A percentile compares a stretch with the other conserved stretches of the same genome.
Conservation (phyloP, 2,797 vertebrate genomes). For the Synaphobranchus kaupii region DNA sequence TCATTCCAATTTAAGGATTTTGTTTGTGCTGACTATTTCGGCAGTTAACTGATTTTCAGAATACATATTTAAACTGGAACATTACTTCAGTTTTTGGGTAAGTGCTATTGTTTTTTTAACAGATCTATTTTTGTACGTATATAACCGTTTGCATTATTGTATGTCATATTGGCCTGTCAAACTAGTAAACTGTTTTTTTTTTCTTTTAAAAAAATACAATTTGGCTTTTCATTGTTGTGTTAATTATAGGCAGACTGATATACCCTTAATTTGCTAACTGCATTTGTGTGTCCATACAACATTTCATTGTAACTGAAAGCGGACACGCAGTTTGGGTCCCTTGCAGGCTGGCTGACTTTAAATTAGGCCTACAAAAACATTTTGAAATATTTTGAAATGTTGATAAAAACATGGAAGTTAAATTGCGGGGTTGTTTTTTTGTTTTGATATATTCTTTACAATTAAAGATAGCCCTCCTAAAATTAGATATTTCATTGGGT, state of each 20-base stretch:
- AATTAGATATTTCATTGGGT: background rate
- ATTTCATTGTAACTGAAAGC: background rate
- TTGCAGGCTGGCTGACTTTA: background rate
- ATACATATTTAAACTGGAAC: constrained; percentile 30
- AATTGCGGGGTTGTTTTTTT: background rate
- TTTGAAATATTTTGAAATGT: background rate
- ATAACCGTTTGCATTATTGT: background rate
- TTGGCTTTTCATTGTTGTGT: background rate
- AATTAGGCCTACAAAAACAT: background rate
- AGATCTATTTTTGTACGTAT: background rate
- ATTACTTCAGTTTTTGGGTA: constrained; percentile 28
- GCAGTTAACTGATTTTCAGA: constrained; percentile 14
- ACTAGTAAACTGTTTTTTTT: background rate
- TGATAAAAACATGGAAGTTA: background rate
- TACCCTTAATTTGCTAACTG: background rate
- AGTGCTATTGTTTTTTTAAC: constrained; percentile 14
- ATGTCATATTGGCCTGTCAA: background rate
- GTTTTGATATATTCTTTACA: background rate
- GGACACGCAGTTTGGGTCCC: no score
- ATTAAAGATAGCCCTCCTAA: background rate
- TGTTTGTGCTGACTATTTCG: background rate
- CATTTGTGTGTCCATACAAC: background rate
- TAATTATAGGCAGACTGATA: background rate
- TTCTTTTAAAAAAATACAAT: background rate
- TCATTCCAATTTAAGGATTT: constrained; percentile 23